Percentiles rank a stretch among this genome's conserved stretches.
Conservation (phyloP, 2,797 vertebrate genomes). For the Rhinatrema bivittatum region DNA sequence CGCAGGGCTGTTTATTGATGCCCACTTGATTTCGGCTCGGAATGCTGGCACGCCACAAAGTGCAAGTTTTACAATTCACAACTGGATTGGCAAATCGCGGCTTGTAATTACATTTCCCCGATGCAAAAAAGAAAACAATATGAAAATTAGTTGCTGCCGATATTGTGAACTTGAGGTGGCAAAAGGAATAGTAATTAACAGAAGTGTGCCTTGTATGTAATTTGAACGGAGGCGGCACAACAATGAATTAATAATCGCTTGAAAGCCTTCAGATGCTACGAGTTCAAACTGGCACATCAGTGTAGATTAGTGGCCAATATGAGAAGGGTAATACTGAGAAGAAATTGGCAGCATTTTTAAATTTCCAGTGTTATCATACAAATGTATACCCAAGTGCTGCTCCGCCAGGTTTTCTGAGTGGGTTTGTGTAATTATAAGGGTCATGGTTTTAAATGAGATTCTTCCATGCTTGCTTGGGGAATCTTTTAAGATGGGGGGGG, state of each 20-base stretch:
- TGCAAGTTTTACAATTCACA: conserved; percentile 5
- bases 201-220: conserved; percentile 10
- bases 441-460: too few relatives aligned
- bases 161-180: conserved; percentile 18
- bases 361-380: background rate
- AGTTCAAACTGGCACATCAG: background rate
- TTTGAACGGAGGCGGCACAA: conserved; percentile 6
- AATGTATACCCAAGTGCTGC: background rate
- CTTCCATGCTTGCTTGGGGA: too few relatives aligned
- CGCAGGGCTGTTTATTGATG: conserved; percentile 2
- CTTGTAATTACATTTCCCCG: conserved; percentile 21
- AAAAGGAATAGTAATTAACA: conserved; percentile 28
- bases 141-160: conserved; percentile 14
- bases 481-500: too few relatives aligned
- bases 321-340: background rate
- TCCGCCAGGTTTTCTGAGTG: background rate
- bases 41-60: conserved; percentile 20
- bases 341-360: background rate
- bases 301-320: background rate
- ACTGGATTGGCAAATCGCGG: conserved; percentile 19
- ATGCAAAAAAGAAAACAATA: conserved; percentile 24
- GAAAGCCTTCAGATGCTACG: conserved; percentile 10
- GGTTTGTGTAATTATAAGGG: too few relatives aligned
- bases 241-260: conserved; percentile 25
- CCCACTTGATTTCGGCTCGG: conserved; percentile 16